Evolutionary conservation across 1,140 invertebrate species (phyloP), one percentile per base, ranked within the genome.

Genomic region (Diprion similis): DNA sequence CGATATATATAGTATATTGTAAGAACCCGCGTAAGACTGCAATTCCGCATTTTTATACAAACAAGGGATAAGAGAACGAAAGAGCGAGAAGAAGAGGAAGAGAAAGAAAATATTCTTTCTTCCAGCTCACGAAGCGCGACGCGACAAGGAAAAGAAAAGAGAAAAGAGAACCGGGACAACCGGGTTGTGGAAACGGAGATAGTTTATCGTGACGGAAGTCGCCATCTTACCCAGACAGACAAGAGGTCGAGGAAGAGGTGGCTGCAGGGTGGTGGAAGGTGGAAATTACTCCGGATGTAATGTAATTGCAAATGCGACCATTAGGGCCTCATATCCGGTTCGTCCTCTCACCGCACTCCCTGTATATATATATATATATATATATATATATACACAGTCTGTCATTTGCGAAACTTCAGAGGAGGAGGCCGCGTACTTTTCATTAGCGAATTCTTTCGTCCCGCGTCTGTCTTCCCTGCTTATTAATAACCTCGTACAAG

Each of bases 271-370:
- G 51, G 48, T 51, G 51, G 51, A 59, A 59, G 51, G 51, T 59
- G 51, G 51, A 59, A 59, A 59, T 59, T 59, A 59, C 51, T 59
- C 11, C 51, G 51, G 51, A 59, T 59, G 51, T 59, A 17, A 59
- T 59, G 51, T 59, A 59, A 59, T 59, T 59, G 51, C 51, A 59
- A 59, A 59, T 8, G 51, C 51, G 51, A 59, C 51, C 51, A 59
- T 59, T 59, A 59, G 51, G n/a, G 51, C 11, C 51, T 59, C 51
- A 59, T 59, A 59, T 59, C 51, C 51, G 51, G 51, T 59, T 59
- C 51, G 51, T 9, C n/a, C 51, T 17, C 24, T 37, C 51, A 15
- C 51, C 51, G 11, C 51, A 15, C 51, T 37, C 24, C 6, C 24
- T 6, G 24, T 37, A 37, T 37, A 37, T 37, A 37, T 1, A 37